Evolutionary conservation across 2,797 vertebrate genomes (phyloP).

Genomic region (Parauchenoglanis ngamensis): DNA sequence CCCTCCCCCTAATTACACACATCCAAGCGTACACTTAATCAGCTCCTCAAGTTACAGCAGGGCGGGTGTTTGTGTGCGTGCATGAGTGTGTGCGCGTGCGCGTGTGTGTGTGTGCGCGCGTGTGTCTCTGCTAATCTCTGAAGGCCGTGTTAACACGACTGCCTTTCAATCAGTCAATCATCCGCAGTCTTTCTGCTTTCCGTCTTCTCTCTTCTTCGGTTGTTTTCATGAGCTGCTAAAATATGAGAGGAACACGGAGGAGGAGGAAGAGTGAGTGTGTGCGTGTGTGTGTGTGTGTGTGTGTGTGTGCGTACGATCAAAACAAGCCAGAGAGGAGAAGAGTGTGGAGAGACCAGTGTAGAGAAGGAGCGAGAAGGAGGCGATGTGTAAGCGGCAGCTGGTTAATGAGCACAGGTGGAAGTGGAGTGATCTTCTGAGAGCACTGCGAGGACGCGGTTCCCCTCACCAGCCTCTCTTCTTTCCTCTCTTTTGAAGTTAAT

Average conservation of each 20-base stretch:
- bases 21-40: slow-evolving; percentile 43
- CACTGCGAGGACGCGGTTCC: not conserved
- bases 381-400: not conserved
- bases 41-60: slow-evolving; percentile 39
- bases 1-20: slow-evolving; percentile 43
- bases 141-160: slow-evolving; percentile 41
- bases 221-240: slow-evolving; percentile 6
- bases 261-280: not conserved
- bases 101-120: not conserved
- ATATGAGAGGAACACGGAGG: not conserved
- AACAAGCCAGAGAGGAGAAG: not conserved
- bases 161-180: slow-evolving; percentile 48
- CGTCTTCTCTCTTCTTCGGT: slow-evolving; percentile 16
- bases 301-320: not conserved
- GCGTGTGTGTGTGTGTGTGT: slow-evolving; percentile 22
- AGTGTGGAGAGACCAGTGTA: not conserved
- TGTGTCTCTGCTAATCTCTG: slow-evolving; percentile 36
- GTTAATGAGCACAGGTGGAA: slow-evolving; percentile 16
- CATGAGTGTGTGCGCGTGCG: slow-evolving; percentile 10
- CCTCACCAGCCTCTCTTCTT: not conserved
- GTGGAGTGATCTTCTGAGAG: not conserved
- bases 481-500: not conserved
- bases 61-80: not conserved
- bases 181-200: slow-evolving; percentile 24
- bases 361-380: not conserved